A percentile compares a stretch with the other conserved stretches of the same genome.
Conservation (phyloP, 2,797 vertebrate genomes). For the Enteromius paludinosus region DNA sequence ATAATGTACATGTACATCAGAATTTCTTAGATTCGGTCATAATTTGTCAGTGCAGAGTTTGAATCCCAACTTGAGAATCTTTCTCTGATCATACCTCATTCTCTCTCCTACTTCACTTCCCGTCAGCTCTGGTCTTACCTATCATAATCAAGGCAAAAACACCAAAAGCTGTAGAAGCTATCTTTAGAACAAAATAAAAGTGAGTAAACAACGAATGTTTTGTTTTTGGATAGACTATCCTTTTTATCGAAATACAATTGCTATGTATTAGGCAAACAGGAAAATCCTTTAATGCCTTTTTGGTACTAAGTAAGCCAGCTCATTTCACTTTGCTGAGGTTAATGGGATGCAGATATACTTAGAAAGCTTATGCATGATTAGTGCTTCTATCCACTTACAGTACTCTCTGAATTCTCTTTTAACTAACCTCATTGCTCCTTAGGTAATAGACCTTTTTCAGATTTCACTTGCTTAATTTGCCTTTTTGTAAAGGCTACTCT, state of each 20-base stretch:
- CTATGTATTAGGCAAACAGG: neutral
- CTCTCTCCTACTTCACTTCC: neutral
- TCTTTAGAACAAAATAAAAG: neutral
- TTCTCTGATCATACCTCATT: neutral
- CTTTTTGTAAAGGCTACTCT: neutral
- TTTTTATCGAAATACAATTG: neutral
- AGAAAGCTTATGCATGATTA: slow-evolving; percentile 68
- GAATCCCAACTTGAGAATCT: neutral
- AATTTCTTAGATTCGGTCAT: neutral
- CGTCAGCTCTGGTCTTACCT: neutral
- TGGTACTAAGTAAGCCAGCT: slow-evolving; percentile 54
- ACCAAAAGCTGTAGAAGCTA: neutral
- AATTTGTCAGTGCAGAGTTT: neutral
- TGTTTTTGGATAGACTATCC: neutral
- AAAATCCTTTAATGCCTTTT: neutral
- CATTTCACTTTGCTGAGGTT: slow-evolving; percentile 67
- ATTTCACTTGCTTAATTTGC: neutral
- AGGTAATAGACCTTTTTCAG: slow-evolving; percentile 9
- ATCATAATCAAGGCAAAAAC: neutral
- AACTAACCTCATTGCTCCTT: slow-evolving; percentile 10
- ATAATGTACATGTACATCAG: neutral
- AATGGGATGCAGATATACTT: slow-evolving; percentile 69
- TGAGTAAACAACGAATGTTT: neutral
- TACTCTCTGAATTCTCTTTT: slow-evolving; percentile 40
- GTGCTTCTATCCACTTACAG: slow-evolving; percentile 58